A percentile compares a stretch with the other conserved stretches of the same genome.
Evolutionary conservation across 2,797 vertebrate species (phyloP).

Genomic region (Myripristis jacobus): DNA sequence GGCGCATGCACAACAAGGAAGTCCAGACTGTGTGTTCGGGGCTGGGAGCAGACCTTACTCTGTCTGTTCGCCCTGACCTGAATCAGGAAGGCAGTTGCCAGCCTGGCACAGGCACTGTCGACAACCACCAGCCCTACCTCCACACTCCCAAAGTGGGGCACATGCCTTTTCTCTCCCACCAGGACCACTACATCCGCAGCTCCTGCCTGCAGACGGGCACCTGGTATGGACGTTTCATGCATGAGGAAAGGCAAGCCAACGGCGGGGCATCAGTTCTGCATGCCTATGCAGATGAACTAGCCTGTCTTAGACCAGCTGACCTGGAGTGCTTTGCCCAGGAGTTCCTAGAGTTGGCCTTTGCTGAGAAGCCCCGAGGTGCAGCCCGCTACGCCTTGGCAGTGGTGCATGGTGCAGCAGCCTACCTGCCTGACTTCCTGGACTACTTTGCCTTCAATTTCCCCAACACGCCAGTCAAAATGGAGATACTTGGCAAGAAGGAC

Average conservation of each 20-base stretch:
- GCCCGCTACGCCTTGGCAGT: conserved; percentile 93
- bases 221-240: conserved; percentile 91
- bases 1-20: conserved; percentile 90
- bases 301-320: conserved; percentile 91
- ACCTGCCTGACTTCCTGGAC: conserved; percentile 97
- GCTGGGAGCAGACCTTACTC: conserved; percentile 78
- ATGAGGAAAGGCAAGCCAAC: conserved; percentile 95
- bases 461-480: conserved; percentile 98
- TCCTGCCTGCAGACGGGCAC: conserved; percentile 91
- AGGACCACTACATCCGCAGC: conserved; percentile 95
- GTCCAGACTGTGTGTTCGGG: conserved; percentile 91
- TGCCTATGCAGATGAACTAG: conserved; percentile 95
- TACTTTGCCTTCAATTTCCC: conserved; percentile 99
- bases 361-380: conserved; percentile 90
- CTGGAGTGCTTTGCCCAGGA: conserved; percentile 94
- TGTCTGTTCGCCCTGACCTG: conserved; percentile 73
- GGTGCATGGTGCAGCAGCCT: conserved; percentile 94
- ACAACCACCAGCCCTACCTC: conserved; percentile 65
- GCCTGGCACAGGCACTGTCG: conserved; percentile 78
- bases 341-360: conserved; percentile 93
- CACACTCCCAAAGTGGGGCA: conserved; percentile 86
- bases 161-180: conserved; percentile 91
- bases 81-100: conserved; percentile 85
- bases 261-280: conserved; percentile 94
- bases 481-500: conserved; percentile 99